Evolutionary conservation across 2,888 invertebrate species (phyloP).

Genomic region (Ennomos erosarius): DNA sequence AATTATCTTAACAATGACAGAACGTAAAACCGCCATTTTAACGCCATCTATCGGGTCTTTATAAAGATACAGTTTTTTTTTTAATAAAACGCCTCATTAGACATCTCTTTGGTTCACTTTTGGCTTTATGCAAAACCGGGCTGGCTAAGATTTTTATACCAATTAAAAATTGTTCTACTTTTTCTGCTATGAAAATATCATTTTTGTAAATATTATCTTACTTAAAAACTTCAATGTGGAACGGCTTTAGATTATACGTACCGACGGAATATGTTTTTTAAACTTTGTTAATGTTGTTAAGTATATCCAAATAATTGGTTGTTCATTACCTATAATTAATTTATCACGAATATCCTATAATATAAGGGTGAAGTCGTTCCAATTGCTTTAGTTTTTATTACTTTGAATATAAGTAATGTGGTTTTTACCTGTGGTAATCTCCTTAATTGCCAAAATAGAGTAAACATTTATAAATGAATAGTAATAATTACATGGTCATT

Average conservation of each 20-base stretch:
- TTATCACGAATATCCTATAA: constrained; percentile 1
- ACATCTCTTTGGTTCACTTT: too few species aligned
- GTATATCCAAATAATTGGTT: background rate
- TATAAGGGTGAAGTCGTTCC: constrained; percentile 10
- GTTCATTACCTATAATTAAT: background rate
- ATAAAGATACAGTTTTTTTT: too few species aligned
- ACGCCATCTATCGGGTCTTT: too few species aligned
- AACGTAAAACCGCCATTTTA: too few species aligned
- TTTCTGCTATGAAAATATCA: background rate
- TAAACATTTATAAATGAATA: constrained; percentile 47
- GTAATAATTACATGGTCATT: constrained; percentile 45
- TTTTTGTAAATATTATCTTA: constrained; percentile 10
- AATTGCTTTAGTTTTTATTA: constrained; percentile 22
- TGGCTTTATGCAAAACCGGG: background rate
- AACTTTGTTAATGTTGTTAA: too few species aligned
- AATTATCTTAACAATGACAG: too few species aligned
- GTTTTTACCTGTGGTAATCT: constrained; percentile 81
- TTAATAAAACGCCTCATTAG: too few species aligned
- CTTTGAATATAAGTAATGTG: constrained; percentile 37
- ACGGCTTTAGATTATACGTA: background rate
- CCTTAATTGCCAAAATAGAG: constrained; percentile 84
- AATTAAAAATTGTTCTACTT: background rate
- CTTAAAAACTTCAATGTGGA: background rate
- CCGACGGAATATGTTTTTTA: too few species aligned
- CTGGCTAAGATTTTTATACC: background rate